Percentiles rank a stretch among this genome's conserved stretches.
phyloP scores from a whole-genome alignment of 2,888 invertebrate genomes.

The Acanthoscelides obtectus region DNA sequence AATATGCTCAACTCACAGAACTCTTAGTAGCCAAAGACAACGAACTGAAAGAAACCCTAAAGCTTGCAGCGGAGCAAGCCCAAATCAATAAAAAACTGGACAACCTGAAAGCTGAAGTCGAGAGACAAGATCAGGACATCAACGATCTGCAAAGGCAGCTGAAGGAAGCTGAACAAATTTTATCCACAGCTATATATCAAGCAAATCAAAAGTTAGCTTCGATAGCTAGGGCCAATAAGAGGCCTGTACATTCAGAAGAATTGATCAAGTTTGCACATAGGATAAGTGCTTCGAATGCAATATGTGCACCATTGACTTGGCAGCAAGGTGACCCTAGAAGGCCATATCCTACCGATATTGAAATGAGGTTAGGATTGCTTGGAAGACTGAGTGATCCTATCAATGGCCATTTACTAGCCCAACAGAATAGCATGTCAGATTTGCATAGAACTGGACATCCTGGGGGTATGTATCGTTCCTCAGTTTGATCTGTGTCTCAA shows the following conservation, averaged over 20 bases:
- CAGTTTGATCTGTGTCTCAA: no score
- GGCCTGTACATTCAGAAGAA: slow-evolving; percentile 90
- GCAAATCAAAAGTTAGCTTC: slow-evolving; percentile 91
- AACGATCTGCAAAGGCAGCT: slow-evolving; percentile 85
- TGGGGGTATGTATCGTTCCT: slow-evolving; percentile 37
- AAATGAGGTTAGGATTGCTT: slow-evolving; percentile 89
- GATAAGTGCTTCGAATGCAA: slow-evolving; percentile 96
- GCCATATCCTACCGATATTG: slow-evolving; percentile 90
- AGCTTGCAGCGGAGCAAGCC: slow-evolving; percentile 84
- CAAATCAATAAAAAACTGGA: slow-evolving; percentile 90
- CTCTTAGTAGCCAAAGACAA: slow-evolving; percentile 83
- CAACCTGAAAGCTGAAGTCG: slow-evolving; percentile 80
- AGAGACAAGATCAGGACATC: slow-evolving; percentile 88
- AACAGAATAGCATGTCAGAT: slow-evolving; percentile 62
- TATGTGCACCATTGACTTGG: slow-evolving; percentile 95
- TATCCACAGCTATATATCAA: slow-evolving; percentile 93
- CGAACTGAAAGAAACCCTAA: slow-evolving; percentile 79
- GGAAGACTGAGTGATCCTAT: slow-evolving; percentile 80
- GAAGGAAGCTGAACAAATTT: slow-evolving; percentile 91
- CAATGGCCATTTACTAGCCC: slow-evolving; percentile 71
- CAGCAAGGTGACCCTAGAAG: slow-evolving; percentile 86
- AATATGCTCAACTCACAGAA: slow-evolving; percentile 81
- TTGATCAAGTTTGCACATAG: slow-evolving; percentile 94
- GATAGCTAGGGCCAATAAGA: slow-evolving; percentile 81
- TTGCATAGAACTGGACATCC: slow-evolving; percentile 65